These are phyloP conservation scores for Orientallactaga bullata DNA, from an alignment of 2,113 vertebrate species.

Conservation along the genomic window DNA sequence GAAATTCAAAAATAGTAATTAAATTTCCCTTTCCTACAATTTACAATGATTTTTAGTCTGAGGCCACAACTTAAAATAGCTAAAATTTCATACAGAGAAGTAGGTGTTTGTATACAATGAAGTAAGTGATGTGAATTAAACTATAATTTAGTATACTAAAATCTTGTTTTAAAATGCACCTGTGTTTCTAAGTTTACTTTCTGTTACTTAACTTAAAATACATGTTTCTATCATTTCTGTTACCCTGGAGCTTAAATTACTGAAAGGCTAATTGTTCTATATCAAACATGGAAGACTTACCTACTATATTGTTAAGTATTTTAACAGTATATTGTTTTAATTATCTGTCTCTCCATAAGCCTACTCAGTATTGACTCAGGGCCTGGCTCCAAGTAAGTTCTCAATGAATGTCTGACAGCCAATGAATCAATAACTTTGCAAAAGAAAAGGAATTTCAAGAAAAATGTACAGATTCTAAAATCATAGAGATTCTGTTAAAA, in stretches of 20 bases:
- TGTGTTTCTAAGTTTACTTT: not conserved
- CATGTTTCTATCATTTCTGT: not conserved
- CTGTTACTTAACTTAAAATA: constrained; percentile 13
- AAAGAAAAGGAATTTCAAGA: not conserved
- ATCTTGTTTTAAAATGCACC: not conserved
- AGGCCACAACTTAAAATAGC: constrained; percentile 22
- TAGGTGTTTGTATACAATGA: not conserved
- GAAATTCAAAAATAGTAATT: constrained; percentile 46
- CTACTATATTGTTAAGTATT: not conserved
- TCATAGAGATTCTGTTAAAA: not conserved
- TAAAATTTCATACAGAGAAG: constrained; percentile 37
- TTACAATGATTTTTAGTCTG: constrained; percentile 39
- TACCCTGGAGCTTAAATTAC: not conserved
- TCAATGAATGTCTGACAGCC: not conserved
- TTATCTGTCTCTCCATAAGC: not conserved
- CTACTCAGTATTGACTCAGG: not conserved
- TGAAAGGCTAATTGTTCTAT: not conserved
- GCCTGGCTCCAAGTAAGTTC: not conserved
- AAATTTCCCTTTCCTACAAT: constrained; percentile 40
- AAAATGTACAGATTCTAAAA: not conserved
- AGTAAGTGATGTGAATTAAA: constrained; percentile 30
- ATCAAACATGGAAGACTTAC: not conserved
- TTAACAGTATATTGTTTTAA: not conserved
- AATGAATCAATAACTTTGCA: not conserved
- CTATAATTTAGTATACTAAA: constrained; percentile 8